These are phyloP conservation scores for Cydia strobilella DNA, from an alignment of 1,140 invertebrate species.

Conservation along the genomic window DNA sequence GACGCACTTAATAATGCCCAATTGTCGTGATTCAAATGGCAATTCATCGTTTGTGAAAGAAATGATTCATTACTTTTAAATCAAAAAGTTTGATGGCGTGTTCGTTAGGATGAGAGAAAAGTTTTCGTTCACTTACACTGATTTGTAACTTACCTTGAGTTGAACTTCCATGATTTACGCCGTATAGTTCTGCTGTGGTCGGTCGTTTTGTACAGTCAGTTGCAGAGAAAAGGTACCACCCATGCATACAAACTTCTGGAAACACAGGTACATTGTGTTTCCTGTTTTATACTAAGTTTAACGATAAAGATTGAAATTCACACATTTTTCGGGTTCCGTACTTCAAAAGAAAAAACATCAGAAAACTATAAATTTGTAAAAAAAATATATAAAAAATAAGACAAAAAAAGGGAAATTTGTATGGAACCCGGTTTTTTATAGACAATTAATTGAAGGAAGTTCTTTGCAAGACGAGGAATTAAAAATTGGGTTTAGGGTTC, in stretches of 20 bases:
- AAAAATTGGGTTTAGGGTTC: too few species aligned
- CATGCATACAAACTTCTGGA: too few species aligned
- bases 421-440: too few species aligned
- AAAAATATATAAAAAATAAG: too few species aligned
- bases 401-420: too few species aligned
- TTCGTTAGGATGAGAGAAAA: constrained; percentile 26
- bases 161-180: neutral
- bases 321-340: too few species aligned
- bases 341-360: too few species aligned
- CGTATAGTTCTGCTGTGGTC: neutral
- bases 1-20: constrained; percentile 76
- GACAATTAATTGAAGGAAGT: neutral
- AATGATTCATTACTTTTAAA: constrained; percentile 72
- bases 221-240: too few species aligned
- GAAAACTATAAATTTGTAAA: too few species aligned
- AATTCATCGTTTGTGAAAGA: constrained; percentile 75
- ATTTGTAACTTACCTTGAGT: constrained; percentile 3
- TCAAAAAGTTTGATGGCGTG: constrained; percentile 48
- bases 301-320: neutral
- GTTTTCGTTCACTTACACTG: neutral
- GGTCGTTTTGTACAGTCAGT: neutral
- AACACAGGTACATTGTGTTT: too few species aligned
- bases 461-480: neutral
- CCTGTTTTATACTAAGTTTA: neutral
- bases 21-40: constrained; percentile 77